Evolutionary conservation across 1,140 invertebrate genomes (phyloP).

Genomic region (Papilio machaon): DNA sequence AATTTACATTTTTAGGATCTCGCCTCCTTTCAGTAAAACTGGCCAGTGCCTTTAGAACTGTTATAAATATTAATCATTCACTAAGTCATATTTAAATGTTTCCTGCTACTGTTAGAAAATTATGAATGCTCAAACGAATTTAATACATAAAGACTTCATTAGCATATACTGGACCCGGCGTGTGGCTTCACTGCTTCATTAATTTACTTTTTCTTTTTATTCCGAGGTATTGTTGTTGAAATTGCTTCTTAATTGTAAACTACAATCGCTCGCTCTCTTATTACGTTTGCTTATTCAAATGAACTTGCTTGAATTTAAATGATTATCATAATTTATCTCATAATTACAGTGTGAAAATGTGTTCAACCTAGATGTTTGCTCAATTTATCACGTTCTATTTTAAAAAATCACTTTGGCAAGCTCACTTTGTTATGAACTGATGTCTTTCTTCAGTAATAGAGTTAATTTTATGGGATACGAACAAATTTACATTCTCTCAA

Average conservation of each 20-base stretch:
- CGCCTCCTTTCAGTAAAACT: slow-evolving; percentile 39
- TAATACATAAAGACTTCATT: slow-evolving; percentile 66
- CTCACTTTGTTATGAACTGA: too few relatives aligned
- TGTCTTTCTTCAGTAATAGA: too few relatives aligned
- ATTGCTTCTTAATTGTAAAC: slow-evolving; percentile 43
- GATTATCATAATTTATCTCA: background rate
- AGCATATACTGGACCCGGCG: slow-evolving; percentile 57
- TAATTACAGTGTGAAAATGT: too few relatives aligned
- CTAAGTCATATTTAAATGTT: slow-evolving; percentile 74
- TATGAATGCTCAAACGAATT: slow-evolving; percentile 61
- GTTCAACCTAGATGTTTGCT: too few relatives aligned
- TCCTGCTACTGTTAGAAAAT: slow-evolving; percentile 72
- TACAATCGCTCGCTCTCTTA: slow-evolving; percentile 26
- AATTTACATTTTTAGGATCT: slow-evolving; percentile 55
- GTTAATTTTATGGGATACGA: background rate
- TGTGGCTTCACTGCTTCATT: slow-evolving; percentile 52
- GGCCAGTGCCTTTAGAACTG: slow-evolving; percentile 54
- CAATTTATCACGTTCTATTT: too few relatives aligned
- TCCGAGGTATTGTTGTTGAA: slow-evolving; percentile 52
- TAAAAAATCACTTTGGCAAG: too few relatives aligned
- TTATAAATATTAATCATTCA: slow-evolving; percentile 78
- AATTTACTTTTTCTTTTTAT: slow-evolving; percentile 49
- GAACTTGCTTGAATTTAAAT: background rate
- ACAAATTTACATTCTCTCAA: background rate
- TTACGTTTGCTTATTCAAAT: slow-evolving; percentile 37